These are phyloP conservation scores for Cotesia glomerata DNA, from an alignment of 1,140 invertebrate genomes.

Conservation along the genomic window DNA sequence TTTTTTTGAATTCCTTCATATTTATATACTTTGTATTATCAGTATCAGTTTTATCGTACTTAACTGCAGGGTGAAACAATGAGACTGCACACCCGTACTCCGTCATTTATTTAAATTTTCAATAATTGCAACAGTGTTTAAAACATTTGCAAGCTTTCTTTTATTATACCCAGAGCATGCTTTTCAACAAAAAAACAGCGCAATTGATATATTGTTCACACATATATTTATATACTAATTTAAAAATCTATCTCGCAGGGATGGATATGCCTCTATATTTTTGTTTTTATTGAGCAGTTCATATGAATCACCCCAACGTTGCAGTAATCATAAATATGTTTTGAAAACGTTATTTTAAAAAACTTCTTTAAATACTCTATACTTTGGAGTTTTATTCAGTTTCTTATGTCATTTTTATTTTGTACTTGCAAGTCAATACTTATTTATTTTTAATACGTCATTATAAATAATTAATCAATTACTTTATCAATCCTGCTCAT, in stretches of 20 bases:
- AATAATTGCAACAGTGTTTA: constrained; percentile 18
- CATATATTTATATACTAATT: not conserved
- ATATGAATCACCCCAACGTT: constrained; percentile 38
- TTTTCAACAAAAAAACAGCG: not conserved
- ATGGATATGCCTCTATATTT: constrained; percentile 22
- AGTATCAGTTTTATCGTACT: not conserved
- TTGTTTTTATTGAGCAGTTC: constrained; percentile 28
- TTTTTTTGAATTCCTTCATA: not conserved
- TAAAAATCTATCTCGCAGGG: constrained; percentile 20
- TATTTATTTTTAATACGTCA: not conserved
- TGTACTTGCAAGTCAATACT: not conserved
- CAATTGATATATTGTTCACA: not conserved
- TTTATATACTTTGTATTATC: constrained; percentile 13
- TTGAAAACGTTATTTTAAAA: constrained; percentile 44
- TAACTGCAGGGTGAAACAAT: constrained; percentile 42
- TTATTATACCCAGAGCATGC: not conserved
- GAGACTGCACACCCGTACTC: constrained; percentile 28
- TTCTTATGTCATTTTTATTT: constrained; percentile 35
- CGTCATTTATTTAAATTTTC: constrained; percentile 14
- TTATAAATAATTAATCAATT: no score
- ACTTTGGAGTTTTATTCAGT: constrained; percentile 56
- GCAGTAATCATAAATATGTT: constrained; percentile 21
- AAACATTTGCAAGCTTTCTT: not conserved
- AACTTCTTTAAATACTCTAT: constrained; percentile 53
- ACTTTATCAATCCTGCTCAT: no score